Base-by-base conservation (phyloP, 2,888 invertebrate species). In the Noctua pronuba region DNA sequence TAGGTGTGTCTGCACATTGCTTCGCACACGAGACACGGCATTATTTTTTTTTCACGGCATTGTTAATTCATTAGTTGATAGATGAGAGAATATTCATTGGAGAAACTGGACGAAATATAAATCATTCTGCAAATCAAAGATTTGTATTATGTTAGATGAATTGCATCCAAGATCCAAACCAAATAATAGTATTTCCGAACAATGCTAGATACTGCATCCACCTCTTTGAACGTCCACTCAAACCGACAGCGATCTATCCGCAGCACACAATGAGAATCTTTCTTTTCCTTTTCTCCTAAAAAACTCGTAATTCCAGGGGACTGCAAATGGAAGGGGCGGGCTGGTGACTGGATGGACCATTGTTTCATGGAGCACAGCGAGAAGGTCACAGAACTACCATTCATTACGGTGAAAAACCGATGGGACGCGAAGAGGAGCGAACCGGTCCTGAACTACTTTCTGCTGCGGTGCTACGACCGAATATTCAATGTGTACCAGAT, bases 321-420 rank as follows among this genome's bases (percentile, higher is more conserved):
- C 49, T 97, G 97, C 88, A 91, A 92, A 66, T 97, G 97, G 97
- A 95, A 96, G 88, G 97, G 97, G 1, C 94, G 96, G 44, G 97
- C 97, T 81, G 97, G 97, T 4, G 97, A 97, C 74, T 97, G 97
- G 97, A 97, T 97, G 94, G 97, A 97, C 85, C 97, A 97, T 89
- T 96, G 97, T 88, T 97, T 97, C 88, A 78, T 88, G 46, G 93
- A 96, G 24, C 97, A 97, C 87, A 93, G 94, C 72, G 94, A 97
- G 75, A 96, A 95, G 85, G 97, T 97, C 77, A 94, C 96, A 3
- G 97, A 97, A 74, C 91, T 97, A 5, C 97, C 97, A 64, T 97
- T 96, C 90, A 96, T 97, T 88, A 95, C 95, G 5, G 94, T 97
- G 76, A 95, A 95, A 85, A 95, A 97, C 87, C 94, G 92, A 84